Evolutionary conservation across 2,113 vertebrate genomes (phyloP), one percentile per base, ranked within the genome.

Genomic region (Sprattus sprattus): DNA sequence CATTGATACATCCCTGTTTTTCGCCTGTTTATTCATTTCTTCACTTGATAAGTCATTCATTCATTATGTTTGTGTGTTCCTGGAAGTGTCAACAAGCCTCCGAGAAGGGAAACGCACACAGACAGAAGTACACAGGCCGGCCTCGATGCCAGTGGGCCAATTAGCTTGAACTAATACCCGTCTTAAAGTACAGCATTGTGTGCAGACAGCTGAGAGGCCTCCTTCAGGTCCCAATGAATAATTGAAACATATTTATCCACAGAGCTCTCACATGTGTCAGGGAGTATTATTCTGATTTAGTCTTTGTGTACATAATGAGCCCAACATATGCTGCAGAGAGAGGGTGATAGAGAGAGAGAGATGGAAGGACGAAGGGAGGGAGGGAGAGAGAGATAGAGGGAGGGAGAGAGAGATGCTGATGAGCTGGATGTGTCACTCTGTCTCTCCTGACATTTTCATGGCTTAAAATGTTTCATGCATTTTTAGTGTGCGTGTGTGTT

Each of bases 391-490:
- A 60, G 39, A 39, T 39, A 22, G 60, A 64, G n/a, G n/a, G 60
- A 64, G 60, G n/a, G 25, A 13, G 25, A 32, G 25, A 78, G 71
- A 78, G 28, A n/a, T 84, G 78, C 46, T 25, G 28, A 78, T 39
- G 47, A 87, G 50, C 90, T 92, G 11, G 10, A 80, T 44, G 88
- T 94, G 93, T 93, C 93, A 92, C 94, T 94, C 90, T 52, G 88
- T 89, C 90, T 93, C 92, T 93, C 93, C 88, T 95, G 95, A 94
- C 93, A 94, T 95, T 96, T 95, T 90, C 86, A 49, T 81, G 57
- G 87, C 91, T 88, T 91, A 92, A 94, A 95, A 94, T 94, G 93
- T 94, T 94, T 95, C 93, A 92, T 94, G 94, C 93, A 93, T 95
- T 95, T 94, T 91, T 92, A 93, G 88, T 87, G 90, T 93, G 91